phyloP scores from a whole-genome alignment of 2,113 vertebrate genomes.

The Tyrannus savana region DNA sequence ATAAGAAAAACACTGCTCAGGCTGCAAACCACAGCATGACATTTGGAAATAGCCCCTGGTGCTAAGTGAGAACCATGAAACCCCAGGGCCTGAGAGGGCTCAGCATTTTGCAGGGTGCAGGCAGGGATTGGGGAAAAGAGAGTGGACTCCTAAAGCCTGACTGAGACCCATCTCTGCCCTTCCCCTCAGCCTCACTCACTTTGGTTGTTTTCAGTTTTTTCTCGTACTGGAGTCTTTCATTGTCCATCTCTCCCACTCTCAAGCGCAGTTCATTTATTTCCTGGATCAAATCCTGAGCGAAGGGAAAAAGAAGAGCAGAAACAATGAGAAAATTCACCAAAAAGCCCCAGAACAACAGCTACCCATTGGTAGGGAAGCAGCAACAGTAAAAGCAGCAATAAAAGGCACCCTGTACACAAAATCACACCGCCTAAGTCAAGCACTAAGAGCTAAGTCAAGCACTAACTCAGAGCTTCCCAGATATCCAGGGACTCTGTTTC shows the following conservation, averaged over 20 bases:
- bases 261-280: conserved; percentile 90
- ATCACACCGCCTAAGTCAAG: neutral
- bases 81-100: neutral
- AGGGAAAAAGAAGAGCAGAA: neutral
- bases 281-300: conserved; percentile 85
- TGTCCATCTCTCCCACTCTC: conserved; percentile 89
- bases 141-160: neutral
- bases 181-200: conserved; percentile 77
- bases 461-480: neutral
- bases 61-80: neutral
- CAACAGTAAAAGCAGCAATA: neutral
- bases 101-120: neutral
- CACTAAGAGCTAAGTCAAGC: no score
- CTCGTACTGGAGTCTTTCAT: conserved; percentile 90
- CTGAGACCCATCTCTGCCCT: neutral
- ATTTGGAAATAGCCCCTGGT: neutral
- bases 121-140: neutral
- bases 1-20: neutral
- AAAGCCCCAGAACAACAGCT: neutral
- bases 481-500: neutral
- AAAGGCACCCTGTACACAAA: neutral
- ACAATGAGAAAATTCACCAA: neutral
- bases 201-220: conserved; percentile 95
- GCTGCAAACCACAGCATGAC: neutral
- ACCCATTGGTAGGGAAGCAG: neutral